Base-by-base conservation (phyloP, 1,140 invertebrate genomes). In the Microvelia longipes region DNA sequence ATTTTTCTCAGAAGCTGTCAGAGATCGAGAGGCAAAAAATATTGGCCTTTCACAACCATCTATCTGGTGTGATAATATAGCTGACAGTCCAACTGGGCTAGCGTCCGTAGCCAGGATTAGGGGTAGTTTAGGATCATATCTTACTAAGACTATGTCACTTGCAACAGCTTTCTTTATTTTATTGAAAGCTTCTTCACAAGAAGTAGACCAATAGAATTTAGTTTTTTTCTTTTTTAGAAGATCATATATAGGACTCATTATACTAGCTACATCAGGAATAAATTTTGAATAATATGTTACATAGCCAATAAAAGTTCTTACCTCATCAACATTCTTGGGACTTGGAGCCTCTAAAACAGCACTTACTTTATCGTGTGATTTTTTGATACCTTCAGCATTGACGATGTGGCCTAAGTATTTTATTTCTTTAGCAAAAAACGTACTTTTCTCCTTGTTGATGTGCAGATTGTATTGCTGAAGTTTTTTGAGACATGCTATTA, bases 51-150 rank as follows among this genome's bases (percentile, higher is more conserved):
- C 77, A 25, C 69, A n/a, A 1, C 77, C 80, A 73, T 81, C 76
- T n/a, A 73, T 76, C 71, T 69, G 70, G 30, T 78, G 77, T 13
- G 75, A 74, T 2, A 79, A 71, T 25, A 80, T 73, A 0, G 73
- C 77, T 13, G 75, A 79, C 2, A 79, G 72, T 0, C 75, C 77
- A 13, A 68, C 69, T 15, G 73, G 75, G 1, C 76, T 77, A 24
- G 78, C 80, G 66, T 79, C 82, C 13, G 74, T 77, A 5, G 78
- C 73, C 5, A 85, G 75, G 75, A 81, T 76, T 76, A 84, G 76
- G 76, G 81, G 80, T 76, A 80, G 77, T 74, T 79, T 71, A n/a
- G 77, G 77, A 66, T 82, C 73, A 70, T 75, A 81, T 68, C 80
- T 81, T n/a, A 74, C 74, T 75, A 64, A 29, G 76, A 50, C 25